Evolutionary conservation across 2,797 vertebrate genomes (phyloP).

Genomic region (Smutsia gigantea): DNA sequence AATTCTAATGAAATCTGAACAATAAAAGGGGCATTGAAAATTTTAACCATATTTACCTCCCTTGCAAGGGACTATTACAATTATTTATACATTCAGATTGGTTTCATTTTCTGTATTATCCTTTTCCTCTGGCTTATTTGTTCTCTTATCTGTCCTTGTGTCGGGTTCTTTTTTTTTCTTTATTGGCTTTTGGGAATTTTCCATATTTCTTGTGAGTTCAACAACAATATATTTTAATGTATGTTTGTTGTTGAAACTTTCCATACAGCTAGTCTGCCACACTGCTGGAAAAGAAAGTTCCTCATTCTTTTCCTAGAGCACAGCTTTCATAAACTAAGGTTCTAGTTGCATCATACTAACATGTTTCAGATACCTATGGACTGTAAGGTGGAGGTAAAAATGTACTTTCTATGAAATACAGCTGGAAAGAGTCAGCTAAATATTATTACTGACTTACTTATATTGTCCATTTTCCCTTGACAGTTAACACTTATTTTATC

Average conservation of each 20-base stretch:
- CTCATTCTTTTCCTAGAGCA: background rate
- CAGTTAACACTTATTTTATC: background rate
- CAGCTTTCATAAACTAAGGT: background rate
- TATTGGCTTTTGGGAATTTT: background rate
- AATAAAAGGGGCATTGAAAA: background rate
- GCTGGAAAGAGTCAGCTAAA: background rate
- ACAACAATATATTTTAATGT: background rate
- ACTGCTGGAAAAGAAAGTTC: background rate
- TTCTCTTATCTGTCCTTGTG: background rate
- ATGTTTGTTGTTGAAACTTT: background rate
- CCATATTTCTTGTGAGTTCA: background rate
- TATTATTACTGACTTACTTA: background rate
- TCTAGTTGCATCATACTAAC: background rate
- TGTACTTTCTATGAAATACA: background rate
- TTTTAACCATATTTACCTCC: background rate
- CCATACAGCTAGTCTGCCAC: background rate
- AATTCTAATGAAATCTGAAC: background rate
- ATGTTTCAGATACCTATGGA: no score
- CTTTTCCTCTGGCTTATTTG: background rate
- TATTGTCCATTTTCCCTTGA: background rate
- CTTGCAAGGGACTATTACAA: background rate
- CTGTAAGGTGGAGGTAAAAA: no score
- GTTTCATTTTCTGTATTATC: background rate
- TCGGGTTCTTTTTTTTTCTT: background rate
- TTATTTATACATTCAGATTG: background rate